Percentiles rank a stretch among this genome's conserved stretches.
These are phyloP conservation scores for Nothoprocta pentlandii DNA, from an alignment of 2,113 vertebrate genomes.

Conservation along the genomic window DNA sequence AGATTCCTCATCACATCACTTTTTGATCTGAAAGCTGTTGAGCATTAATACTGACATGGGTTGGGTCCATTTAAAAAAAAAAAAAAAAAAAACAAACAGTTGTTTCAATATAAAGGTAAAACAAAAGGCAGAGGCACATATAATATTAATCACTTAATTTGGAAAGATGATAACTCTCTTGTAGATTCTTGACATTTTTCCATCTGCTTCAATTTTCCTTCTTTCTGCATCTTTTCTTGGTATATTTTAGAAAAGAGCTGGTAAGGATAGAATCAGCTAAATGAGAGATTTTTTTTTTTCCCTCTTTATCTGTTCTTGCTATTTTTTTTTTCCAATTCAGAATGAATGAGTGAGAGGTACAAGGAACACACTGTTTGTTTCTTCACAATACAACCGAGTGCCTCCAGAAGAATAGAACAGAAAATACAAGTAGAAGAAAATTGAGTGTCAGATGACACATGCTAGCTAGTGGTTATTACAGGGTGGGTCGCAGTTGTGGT, in stretches of 20 bases:
- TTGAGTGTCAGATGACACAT: slow-evolving; percentile 10
- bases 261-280: not conserved
- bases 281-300: not conserved
- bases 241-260: not conserved
- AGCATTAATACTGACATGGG: not conserved
- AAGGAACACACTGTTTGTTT: not conserved
- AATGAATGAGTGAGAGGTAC: not conserved
- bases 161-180: not conserved
- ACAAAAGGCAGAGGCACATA: not conserved
- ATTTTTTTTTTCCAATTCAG: not conserved
- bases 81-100: not conserved
- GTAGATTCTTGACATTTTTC: not conserved
- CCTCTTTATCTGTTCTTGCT: too few species aligned
- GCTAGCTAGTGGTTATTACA: slow-evolving; percentile 34
- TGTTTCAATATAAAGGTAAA: too few species aligned
- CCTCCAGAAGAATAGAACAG: not conserved
- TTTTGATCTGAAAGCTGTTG: not conserved
- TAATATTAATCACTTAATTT: not conserved
- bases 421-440: slow-evolving; percentile 11
- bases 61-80: not conserved
- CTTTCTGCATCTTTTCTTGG: not conserved
- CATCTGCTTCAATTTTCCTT: not conserved
- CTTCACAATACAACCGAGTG: not conserved
- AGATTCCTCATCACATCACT: not conserved
- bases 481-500: slow-evolving; percentile 27